Conservation (phyloP, 2,888 invertebrate genomes). For the Neocrepidodera transversa region DNA sequence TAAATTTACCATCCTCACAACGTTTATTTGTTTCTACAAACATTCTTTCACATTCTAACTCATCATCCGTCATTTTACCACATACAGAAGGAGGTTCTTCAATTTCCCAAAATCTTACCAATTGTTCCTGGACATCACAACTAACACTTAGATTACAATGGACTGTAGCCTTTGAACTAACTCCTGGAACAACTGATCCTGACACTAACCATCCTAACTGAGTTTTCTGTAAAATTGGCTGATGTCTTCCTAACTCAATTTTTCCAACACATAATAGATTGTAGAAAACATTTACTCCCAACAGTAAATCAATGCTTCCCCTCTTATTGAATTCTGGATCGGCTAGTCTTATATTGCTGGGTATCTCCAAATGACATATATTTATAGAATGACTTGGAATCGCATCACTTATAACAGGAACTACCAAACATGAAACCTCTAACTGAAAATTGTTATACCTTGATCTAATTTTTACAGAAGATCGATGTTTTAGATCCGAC, state of each 20-base stretch:
- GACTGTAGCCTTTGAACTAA: neutral
- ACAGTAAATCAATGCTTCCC: neutral
- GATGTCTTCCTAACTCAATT: neutral
- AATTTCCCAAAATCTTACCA: conserved; percentile 6
- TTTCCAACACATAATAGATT: conserved; percentile 6
- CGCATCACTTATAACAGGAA: conserved; percentile 5
- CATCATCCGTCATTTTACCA: neutral
- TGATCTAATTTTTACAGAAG: neutral
- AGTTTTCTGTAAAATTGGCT: conserved; percentile 17
- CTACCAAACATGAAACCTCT: conserved; percentile 7
- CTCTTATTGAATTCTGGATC: neutral
- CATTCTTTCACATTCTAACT: neutral
- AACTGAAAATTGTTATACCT: neutral
- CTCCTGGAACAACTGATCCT: neutral
- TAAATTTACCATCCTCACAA: too few species aligned
- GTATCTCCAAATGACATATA: neutral
- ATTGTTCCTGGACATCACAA: neutral
- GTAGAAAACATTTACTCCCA: conserved; percentile 6
- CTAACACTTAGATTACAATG: conserved; percentile 1
- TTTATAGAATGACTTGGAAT: conserved; percentile 4
- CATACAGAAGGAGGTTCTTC: neutral
- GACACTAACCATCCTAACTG: conserved; percentile 3
- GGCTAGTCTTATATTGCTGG: neutral
- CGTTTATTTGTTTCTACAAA: conserved; percentile 3
- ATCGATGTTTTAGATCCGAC: neutral